Conservation (phyloP, 2,113 vertebrate species). For the Cacatua alba region DNA sequence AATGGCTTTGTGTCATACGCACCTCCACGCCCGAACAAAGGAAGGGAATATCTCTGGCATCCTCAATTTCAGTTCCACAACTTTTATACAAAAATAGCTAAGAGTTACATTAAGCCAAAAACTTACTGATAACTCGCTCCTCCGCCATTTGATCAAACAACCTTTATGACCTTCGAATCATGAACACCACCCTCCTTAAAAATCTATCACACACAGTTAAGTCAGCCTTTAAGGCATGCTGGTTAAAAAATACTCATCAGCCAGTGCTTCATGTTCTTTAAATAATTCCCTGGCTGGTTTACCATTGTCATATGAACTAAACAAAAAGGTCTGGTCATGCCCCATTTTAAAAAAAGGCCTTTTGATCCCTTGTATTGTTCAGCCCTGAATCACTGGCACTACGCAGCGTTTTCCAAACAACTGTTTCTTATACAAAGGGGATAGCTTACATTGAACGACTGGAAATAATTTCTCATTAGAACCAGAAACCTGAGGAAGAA, state of each 20-base stretch:
- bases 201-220: background rate
- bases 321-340: constrained; percentile 52
- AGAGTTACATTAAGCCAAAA: background rate
- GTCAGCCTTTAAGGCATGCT: background rate
- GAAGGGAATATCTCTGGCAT: constrained; percentile 18
- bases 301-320: constrained; percentile 22
- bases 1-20: background rate
- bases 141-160: background rate
- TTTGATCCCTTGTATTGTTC: constrained; percentile 19
- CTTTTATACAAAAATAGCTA: background rate
- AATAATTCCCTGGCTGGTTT: constrained; percentile 28
- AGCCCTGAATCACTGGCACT: background rate
- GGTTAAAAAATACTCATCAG: background rate
- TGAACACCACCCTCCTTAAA: background rate
- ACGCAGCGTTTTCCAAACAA: constrained; percentile 32
- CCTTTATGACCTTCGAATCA: background rate
- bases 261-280: constrained; percentile 21
- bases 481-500: constrained; percentile 55
- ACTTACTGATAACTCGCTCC: background rate
- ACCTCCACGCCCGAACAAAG: background rate
- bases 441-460: background rate
- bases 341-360: background rate
- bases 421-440: constrained; percentile 13
- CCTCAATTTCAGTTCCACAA: background rate
- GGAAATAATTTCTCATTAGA: constrained; percentile 44